Conservation (phyloP, 2,888 invertebrate genomes). For the Serripes groenlandicus region DNA sequence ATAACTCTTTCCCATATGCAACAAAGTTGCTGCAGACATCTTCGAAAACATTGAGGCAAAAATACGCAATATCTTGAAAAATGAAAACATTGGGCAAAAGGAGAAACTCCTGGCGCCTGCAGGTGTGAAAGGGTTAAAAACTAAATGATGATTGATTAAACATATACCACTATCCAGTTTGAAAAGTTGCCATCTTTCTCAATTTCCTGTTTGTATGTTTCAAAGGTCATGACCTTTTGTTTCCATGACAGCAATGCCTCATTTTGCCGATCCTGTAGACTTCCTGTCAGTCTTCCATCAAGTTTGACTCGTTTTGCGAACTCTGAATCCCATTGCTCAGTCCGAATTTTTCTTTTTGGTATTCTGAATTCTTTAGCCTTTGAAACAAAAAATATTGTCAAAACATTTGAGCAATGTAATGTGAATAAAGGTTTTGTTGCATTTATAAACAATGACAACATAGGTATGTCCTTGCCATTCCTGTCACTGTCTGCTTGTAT, state of each 20-base stretch:
- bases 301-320: conserved; percentile 40
- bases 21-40: too few species aligned
- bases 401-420: too few species aligned
- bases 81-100: not conserved
- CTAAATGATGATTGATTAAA: not conserved
- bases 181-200: conserved; percentile 41
- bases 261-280: conserved; percentile 73
- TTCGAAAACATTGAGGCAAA: too few species aligned
- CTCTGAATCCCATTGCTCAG: not conserved
- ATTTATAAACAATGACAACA: too few species aligned
- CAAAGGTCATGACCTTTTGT: conserved; percentile 69
- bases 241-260: conserved; percentile 70
- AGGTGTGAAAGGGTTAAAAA: not conserved
- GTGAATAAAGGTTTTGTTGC: too few species aligned
- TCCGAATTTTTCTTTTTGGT: not conserved
- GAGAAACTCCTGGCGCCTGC: not conserved
- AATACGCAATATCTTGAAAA: too few species aligned
- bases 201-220: conserved; percentile 62
- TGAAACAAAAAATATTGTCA: not conserved
- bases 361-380: not conserved
- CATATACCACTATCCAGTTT: conserved; percentile 47
- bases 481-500: too few species aligned
- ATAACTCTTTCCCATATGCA: too few species aligned
- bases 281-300: conserved; percentile 69
- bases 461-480: too few species aligned